A percentile compares a stretch with the other conserved stretches of the same genome.
Evolutionary conservation across 2,113 vertebrate genomes (phyloP).

Genomic region (Prinia subflava): DNA sequence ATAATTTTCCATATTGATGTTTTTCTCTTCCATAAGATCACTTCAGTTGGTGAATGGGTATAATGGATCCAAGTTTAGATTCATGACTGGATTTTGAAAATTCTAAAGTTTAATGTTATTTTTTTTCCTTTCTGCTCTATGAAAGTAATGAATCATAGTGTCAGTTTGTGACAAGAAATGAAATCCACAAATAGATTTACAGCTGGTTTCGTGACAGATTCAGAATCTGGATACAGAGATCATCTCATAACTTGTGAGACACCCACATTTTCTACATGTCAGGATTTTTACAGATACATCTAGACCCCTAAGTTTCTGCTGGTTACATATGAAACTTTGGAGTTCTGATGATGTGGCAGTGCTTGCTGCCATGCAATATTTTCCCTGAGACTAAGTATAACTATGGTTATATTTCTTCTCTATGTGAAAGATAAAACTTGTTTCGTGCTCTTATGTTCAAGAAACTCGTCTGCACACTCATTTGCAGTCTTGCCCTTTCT

Average conservation of each 20-base stretch:
- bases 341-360: neutral
- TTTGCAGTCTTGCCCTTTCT: neutral
- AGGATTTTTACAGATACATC: neutral
- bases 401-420: neutral
- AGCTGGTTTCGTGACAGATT: neutral
- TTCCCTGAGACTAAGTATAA: neutral
- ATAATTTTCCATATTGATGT: neutral
- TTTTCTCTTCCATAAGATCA: neutral
- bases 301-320: neutral
- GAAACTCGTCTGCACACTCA: neutral
- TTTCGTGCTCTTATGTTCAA: neutral
- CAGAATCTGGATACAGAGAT: neutral
- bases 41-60: neutral
- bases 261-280: neutral
- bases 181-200: neutral
- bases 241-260: neutral
- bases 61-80: neutral
- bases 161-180: neutral
- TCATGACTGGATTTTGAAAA: neutral
- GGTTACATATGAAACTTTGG: neutral
- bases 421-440: neutral
- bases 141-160: neutral
- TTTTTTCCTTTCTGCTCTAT: neutral
- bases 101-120: neutral
- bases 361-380: neutral